Evolutionary conservation across 35 echinoderm and acorn worm species (phyloP), one percentile per base, ranked within the genome.

Genomic region (Ophioderma brevispina): DNA sequence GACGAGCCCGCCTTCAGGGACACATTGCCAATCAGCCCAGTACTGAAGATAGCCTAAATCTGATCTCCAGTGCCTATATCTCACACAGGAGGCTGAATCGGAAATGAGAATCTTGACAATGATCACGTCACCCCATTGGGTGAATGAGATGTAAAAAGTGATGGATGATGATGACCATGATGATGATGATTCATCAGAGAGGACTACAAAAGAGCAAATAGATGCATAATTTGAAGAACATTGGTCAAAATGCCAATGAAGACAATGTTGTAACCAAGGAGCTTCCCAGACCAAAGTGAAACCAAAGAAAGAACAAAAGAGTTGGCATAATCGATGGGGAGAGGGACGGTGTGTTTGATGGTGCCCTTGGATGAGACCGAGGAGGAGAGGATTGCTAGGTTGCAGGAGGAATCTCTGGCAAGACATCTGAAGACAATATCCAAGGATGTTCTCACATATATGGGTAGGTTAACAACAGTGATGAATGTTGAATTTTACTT

Each of bases 391-490:
- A 95, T 99, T 42, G 85, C 81, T 0, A 86, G 84, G 75, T 87
- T 99, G 64, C 83, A 92, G 37, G 85, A 79, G 34, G 90, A 99
- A 49, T 93, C 97, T 33, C 49, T 95, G 78, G 40, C 87, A n/a
- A 90, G 94, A 63, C 97, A 99, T 50, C 75, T 99, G 35, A 82
- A 95, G 40, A 89, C 76, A 79, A 87, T 99, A 37, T 90, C 88
- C 25, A 95, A 99, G 81, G 97, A 99, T 86, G 88, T 95, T 30
- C 41, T 46, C 19, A 64, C 63, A 40, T 94, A 84, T 52, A 87
- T 95, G 37, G 96, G 96, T 99, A 89, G 89, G 92, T 46, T 88
- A n/a, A n/a, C n/a, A n/a, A n/a, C n/a, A n/a, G n/a, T n/a, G n/a
- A n/a, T n/a, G n/a, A n/a, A n/a, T n/a, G n/a, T n/a, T n/a, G n/a